Evolutionary conservation across 2,113 vertebrate species (phyloP).

Genomic region (Thunnus thynnus): DNA sequence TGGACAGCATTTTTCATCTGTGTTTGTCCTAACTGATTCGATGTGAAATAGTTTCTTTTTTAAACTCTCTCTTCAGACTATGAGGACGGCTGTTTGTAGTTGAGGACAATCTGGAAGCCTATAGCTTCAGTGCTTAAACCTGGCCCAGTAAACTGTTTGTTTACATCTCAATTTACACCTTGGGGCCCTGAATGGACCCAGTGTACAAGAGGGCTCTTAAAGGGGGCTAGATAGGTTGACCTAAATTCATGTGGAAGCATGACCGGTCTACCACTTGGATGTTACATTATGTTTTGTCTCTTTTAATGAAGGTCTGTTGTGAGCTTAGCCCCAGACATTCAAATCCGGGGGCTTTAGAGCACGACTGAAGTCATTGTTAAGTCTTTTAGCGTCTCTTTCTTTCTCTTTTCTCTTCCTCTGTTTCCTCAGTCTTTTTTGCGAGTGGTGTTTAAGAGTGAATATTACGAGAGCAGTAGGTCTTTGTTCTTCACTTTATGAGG

Average conservation of each 20-base stretch:
- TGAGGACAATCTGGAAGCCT: constrained; percentile 56
- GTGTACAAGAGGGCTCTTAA: constrained; percentile 51
- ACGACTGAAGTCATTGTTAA: no score
- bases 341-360: no score
- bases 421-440: background rate
- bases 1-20: background rate
- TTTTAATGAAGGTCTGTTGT: constrained; percentile 19
- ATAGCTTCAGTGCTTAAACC: constrained; percentile 31
- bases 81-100: constrained; percentile 39
- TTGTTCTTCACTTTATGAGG: constrained; percentile 63
- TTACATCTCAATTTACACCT: constrained; percentile 72
- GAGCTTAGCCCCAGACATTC: background rate
- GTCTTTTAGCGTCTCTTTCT: background rate
- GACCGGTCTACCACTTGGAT: constrained; percentile 26
- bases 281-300: constrained; percentile 41
- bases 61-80: constrained; percentile 12
- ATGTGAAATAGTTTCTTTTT: constrained; percentile 8
- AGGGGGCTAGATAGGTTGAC: constrained; percentile 44
- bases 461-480: constrained; percentile 31
- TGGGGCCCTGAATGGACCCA: constrained; percentile 58
- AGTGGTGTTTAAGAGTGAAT: constrained; percentile 34
- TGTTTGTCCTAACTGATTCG: constrained; percentile 6
- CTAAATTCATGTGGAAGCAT: constrained; percentile 52
- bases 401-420: background rate
- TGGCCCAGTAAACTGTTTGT: constrained; percentile 67